Evolutionary conservation across 64 coral and sea anemone species (phyloP), one percentile per base, ranked within the genome.

Genomic region (Catalaphyllia jardinei): DNA sequence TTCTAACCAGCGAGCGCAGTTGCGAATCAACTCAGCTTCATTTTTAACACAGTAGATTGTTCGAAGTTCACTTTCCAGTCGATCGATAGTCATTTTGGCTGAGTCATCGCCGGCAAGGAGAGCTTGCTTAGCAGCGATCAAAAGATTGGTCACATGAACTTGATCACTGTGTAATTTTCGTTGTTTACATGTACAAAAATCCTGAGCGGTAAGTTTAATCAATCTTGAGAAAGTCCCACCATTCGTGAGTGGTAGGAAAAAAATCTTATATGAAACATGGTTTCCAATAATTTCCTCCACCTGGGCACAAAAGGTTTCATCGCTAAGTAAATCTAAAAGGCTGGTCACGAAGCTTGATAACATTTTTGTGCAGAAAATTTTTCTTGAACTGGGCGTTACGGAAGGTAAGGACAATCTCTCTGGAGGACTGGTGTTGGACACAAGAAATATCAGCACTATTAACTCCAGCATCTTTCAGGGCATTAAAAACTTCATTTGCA

Each of bases 1-100:
- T 10, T 86, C 89, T 12, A 91, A 19, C 72, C 81, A 92, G 16
- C 71, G n/a, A 9, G 75, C 91, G 18, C 84, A 18, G 22, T 75
- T 79, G 22, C 83, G 73, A 18, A 80, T 60, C 73, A 3, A 19
- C n/a, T n/a, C 73, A 4, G 73, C 77, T 74, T 75, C 77, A 0
- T 88, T 59, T 17, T 86, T 35, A 11, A 10, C 4, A 15, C 29
- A 3, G 30, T 62, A 0, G 0, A 92, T 33, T 10, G 20, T 2
- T 5, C 67, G 25, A 2, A 86, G 10, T 30, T 91, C 10, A 17
- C 29, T 62, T 28, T 91, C 79, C 0, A 78, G n/a, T 8, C 20
- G 1, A 17, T 60, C 60, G 25, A 77, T 85, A 9, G 15, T 19
- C 11, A 29, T 0, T 28, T 15, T 50, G 5, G 22, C 71, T 1